Conservation (phyloP, 53 echinoderm and acorn worm genomes). For the Antedon mediterranea region DNA sequence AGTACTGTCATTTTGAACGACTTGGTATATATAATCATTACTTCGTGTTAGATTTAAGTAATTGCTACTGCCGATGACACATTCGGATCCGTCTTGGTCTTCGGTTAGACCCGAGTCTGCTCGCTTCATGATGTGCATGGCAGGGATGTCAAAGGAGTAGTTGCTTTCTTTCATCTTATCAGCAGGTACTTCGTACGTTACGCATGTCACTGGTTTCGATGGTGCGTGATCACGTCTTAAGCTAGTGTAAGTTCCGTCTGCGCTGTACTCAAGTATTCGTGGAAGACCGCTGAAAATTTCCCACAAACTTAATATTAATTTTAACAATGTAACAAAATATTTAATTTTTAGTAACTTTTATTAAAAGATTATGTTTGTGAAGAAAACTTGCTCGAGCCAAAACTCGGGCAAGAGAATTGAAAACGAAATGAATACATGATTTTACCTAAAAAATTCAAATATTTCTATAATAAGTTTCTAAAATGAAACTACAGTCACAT, state of each 20-base stretch:
- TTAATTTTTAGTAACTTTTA: too few species aligned
- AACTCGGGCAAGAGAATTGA: too few species aligned
- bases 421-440: too few species aligned
- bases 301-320: too few species aligned
- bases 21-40: background rate
- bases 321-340: too few species aligned
- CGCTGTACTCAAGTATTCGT: background rate
- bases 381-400: too few species aligned
- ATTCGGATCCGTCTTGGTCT: background rate
- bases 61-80: background rate
- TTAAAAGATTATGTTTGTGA: too few species aligned
- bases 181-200: background rate
- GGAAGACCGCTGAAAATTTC: background rate
- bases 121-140: background rate
- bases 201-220: background rate
- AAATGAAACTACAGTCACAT: too few species aligned
- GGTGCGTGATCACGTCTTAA: background rate
- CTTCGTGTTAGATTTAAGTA: background rate
- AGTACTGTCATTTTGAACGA: background rate
- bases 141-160: background rate
- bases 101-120: background rate
- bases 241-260: background rate
- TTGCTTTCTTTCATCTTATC: background rate
- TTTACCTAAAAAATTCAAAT: too few species aligned
- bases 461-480: too few species aligned